Conservation (phyloP, 2,888 invertebrate species). For the Aplocera efformata region DNA sequence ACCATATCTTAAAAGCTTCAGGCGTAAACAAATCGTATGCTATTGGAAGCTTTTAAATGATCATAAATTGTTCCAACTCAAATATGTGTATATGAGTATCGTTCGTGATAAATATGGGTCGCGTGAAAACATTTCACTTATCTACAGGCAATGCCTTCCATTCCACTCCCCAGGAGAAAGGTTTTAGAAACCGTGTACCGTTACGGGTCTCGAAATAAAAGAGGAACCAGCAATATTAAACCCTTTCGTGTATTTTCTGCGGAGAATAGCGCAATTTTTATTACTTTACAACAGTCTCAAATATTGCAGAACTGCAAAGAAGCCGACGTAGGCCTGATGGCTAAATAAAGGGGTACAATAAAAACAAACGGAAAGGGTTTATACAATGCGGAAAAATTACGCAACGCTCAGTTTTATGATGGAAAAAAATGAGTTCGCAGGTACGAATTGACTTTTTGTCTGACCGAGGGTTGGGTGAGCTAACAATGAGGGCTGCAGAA, state of each 20-base stretch:
- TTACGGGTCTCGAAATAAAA: conserved; percentile 63
- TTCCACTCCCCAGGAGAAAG: conserved; percentile 52
- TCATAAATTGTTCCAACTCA: conserved; percentile 35
- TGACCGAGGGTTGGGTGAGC: conserved; percentile 32
- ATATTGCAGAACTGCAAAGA: conserved; percentile 73
- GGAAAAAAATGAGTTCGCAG: conserved; percentile 68
- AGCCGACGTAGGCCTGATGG: conserved; percentile 49
- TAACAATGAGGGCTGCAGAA: conserved; percentile 47
- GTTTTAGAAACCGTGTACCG: conserved; percentile 55
- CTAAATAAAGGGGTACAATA: conserved; percentile 66
- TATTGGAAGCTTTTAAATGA: conserved; percentile 29
- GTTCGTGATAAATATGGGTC: conserved; percentile 44
- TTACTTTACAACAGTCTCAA: conserved; percentile 65
- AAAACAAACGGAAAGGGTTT: conserved; percentile 79
- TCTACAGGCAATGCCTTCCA: conserved; percentile 50
- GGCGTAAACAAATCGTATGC: conserved; percentile 25
- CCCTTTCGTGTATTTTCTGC: conserved; percentile 75
- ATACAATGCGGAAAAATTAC: conserved; percentile 77
- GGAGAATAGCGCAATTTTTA: conserved; percentile 74
- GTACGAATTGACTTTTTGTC: conserved; percentile 62
- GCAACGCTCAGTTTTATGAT: conserved; percentile 70
- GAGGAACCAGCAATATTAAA: conserved; percentile 65
- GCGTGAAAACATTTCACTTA: conserved; percentile 55
- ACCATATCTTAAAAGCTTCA: conserved; percentile 22
- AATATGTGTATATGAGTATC: conserved; percentile 24